Evolutionary conservation across 2,888 invertebrate genomes (phyloP), one percentile per base, ranked within the genome.

Genomic region (Lithophane leautieri): DNA sequence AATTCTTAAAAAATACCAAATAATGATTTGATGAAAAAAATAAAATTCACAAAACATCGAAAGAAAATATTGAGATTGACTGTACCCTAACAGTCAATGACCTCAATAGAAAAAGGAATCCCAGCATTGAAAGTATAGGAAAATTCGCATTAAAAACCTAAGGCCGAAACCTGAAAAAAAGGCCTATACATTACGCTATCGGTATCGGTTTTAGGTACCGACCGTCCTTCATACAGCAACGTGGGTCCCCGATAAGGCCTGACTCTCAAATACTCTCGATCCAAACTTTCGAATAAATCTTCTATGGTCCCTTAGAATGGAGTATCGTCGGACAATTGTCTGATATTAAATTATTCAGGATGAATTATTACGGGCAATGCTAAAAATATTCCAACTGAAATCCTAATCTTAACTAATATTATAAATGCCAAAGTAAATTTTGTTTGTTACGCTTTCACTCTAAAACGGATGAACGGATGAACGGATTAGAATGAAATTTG

Each of bases 261-360:
- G 85, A 84, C 85, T 85, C 69, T 81, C 70, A 78, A 79, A 77
- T 73, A 83, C 85, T 84, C 73, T 82, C 65, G 79, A 78, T 76
- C 76, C 72, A 77, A 80, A 67, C 70, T 83, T 73, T 78, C 80
- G 9, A 85, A 90, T 90, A 89, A 89, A 91, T 90, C 88, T 88
- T 87, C 70, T 75, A 78, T 77, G 73, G 78, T 73, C 73, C 72
- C 69, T 40, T 54, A 28, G 42, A 69, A 72, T 70, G 70, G 54
- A 69, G 65, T 77, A 42, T 61, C 75, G 44, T 73, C 56, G 25
- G 34, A 70, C 50, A 67, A 73, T 79, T 79, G 70, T 54, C 40
- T 66, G 14, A 40, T 78, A 73, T 76, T 71, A 80, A 77, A 76
- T 72, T 50, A 84, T 68, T 42, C 40, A 34, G 1, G 7, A 0